Evolutionary conservation across 2,113 vertebrate species (phyloP).

Genomic region (Neogobius melanostomus): DNA sequence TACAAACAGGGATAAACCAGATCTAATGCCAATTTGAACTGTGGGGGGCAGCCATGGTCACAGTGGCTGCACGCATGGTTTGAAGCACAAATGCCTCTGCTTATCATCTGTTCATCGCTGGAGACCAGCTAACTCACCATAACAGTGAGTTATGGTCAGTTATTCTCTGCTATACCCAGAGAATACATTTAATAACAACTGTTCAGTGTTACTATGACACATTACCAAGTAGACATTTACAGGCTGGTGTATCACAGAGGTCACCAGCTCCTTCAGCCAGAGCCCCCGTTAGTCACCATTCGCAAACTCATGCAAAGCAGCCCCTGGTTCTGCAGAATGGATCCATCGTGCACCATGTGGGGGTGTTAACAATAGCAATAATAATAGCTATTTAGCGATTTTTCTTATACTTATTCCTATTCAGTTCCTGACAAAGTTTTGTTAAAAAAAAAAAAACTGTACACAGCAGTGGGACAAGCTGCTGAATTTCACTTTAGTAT

Average conservation of each 20-base stretch:
- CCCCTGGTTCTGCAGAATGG: no score
- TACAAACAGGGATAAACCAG: constrained; percentile 6
- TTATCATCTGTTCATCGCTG: neutral
- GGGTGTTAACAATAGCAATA: no score
- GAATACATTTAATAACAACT: neutral
- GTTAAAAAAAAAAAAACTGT: neutral
- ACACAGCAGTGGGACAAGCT: neutral
- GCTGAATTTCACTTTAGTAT: neutral
- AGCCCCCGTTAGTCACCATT: no score
- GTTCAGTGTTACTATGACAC: no score
- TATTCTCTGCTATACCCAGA: neutral
- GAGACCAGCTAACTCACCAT: neutral
- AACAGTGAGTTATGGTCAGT: no score
- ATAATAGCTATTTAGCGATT: no score
- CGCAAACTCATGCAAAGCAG: no score
- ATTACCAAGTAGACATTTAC: no score
- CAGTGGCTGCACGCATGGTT: constrained; percentile 1
- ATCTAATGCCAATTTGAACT: constrained; percentile 1
- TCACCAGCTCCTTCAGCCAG: no score
- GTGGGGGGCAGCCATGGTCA: neutral
- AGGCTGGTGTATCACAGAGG: no score
- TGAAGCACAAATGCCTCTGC: neutral
- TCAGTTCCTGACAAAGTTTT: neutral
- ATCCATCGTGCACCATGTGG: no score
- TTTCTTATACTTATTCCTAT: no score